Base-by-base conservation (phyloP, 2,797 vertebrate genomes). In the Manis pentadactyla region DNA sequence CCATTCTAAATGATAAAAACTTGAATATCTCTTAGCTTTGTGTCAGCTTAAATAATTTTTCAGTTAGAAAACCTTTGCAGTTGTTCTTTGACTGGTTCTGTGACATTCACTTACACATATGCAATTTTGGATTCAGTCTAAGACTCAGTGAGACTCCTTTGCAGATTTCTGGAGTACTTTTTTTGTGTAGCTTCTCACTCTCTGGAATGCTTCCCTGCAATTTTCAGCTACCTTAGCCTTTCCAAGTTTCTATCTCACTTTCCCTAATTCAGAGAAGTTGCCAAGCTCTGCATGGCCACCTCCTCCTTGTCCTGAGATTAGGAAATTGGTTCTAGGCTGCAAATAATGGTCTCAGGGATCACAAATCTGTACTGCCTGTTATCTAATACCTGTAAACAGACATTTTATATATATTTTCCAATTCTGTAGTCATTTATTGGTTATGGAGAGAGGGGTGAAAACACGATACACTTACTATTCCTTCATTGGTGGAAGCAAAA, bases 91-190 rank as follows among this genome's bases (percentile, higher is more conserved):
- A 63, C 31, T 83, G 79, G 51, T 57, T 89, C 74, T 92, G 51
- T 83, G 37, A 51, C n/a, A 4, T 93, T 94, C 25, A 79, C 29
- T 71, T 83, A 75, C 25, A 59, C 59, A 39, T n/a, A 51, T 86
- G 64, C 55, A 87, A 37, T 77, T 69, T 87, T 34, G 59, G 71
- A 73, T 87, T 87, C 34, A 79, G 49, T 64, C 29, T 42, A 39
- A 85, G 46, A 74, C 64, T 97, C 90, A 87, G 0, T 68, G 73
- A 85, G 53, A 71, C 11, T 51, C 10, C 18, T 69, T 9, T 61
- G 87, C 34, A 87, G n/a, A 71, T 83, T 77, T 95, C 64, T 34
- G 31, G 42, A 84, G 77, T 37, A 92, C 39, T 94, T 84, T 46
- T 34, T 75, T 71, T 49, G 12, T 23, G n/a, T 61, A 49, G 21